A percentile compares a stretch with the other conserved stretches of the same genome.
Conservation (phyloP, 2,888 invertebrate species). For the Dastarcus helophoroides region DNA sequence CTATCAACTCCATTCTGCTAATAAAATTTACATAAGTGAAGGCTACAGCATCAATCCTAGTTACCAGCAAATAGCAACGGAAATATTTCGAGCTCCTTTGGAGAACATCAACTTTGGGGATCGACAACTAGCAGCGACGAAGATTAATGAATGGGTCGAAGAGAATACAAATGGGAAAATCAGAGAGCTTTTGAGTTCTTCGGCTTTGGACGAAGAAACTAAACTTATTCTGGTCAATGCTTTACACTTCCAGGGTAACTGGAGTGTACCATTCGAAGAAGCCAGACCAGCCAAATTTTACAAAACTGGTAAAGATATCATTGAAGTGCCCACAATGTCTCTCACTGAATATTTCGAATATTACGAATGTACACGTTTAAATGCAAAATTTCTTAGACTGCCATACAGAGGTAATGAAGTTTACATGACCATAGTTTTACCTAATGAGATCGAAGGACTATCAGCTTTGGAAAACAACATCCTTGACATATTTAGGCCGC, state of each 20-base stretch:
- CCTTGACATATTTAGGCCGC: slow-evolving; percentile 13
- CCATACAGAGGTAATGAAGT: slow-evolving; percentile 19
- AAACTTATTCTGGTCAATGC: slow-evolving; percentile 29
- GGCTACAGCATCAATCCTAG: slow-evolving; percentile 42
- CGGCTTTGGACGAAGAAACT: slow-evolving; percentile 18
- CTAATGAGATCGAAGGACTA: slow-evolving; percentile 21
- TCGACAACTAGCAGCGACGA: slow-evolving; percentile 17
- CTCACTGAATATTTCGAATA: slow-evolving; percentile 7
- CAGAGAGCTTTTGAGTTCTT: slow-evolving; percentile 21
- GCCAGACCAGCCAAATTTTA: slow-evolving; percentile 10
- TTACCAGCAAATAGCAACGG: slow-evolving; percentile 45
- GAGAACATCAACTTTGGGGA: slow-evolving; percentile 32
- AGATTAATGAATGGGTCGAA: slow-evolving; percentile 33
- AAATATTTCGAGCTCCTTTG: slow-evolving; percentile 50
- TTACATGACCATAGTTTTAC: slow-evolving; percentile 22
- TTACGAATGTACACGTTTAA: slow-evolving; percentile 6
- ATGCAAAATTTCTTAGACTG: slow-evolving; percentile 8
- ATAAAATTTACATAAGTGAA: slow-evolving; percentile 50
- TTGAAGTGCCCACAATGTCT: slow-evolving; percentile 7
- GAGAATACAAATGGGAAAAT: slow-evolving; percentile 30
- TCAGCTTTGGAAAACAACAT: slow-evolving; percentile 15
- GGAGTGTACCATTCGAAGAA: slow-evolving; percentile 19
- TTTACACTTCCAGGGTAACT: slow-evolving; percentile 29
- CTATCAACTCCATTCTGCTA: slow-evolving; percentile 23
- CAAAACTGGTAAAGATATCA: slow-evolving; percentile 9